Conservation (phyloP, 2,797 vertebrate species). For the Garrulus glandarius region DNA sequence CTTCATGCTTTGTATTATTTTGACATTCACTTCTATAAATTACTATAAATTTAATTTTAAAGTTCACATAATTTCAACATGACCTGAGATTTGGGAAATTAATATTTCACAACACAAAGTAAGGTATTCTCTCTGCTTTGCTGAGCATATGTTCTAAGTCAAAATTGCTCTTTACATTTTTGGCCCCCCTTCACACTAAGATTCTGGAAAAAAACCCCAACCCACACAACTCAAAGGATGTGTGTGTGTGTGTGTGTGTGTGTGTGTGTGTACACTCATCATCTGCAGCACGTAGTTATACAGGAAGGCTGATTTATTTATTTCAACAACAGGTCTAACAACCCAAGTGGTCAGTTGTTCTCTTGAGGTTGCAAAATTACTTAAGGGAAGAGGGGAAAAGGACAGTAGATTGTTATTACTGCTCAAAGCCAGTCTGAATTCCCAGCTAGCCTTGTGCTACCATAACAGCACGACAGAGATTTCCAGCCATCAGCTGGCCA, state of each 20-base stretch:
- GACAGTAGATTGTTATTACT: neutral
- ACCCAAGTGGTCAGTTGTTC: neutral
- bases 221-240: neutral
- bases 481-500: neutral
- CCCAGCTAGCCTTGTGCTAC: neutral
- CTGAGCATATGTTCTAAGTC: neutral
- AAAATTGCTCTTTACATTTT: neutral
- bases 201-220: neutral
- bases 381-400: neutral
- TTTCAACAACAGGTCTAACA: neutral
- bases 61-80: neutral
- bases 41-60: neutral
- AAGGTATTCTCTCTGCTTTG: neutral
- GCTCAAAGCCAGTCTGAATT: neutral
- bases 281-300: neutral
- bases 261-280: neutral
- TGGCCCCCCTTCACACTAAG: neutral
- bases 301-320: neutral
- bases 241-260: too few relatives aligned
- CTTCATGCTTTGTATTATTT: neutral
- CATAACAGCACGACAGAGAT: rapidly evolving
- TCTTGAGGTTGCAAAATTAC: neutral
- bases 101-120: neutral
- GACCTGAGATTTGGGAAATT: neutral
- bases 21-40: neutral